Base-by-base conservation (phyloP, 92 coral and sea anemone genomes). In the Zoanthus gigantus region DNA sequence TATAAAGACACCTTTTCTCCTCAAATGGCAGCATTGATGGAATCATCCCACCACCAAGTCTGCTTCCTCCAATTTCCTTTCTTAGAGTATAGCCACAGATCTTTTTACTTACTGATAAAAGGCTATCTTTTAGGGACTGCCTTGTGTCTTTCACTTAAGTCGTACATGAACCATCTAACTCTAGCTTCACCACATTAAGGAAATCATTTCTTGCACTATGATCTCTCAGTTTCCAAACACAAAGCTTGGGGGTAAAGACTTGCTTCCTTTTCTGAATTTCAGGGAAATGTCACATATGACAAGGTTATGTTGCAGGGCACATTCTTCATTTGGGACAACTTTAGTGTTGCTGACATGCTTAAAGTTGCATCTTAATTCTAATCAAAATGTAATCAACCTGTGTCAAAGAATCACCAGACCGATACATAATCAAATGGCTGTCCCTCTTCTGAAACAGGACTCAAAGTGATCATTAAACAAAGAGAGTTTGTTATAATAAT, bases 151-250 rank as follows among this genome's bases (percentile, higher is more conserved):
- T 87, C 18, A 79, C 78, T 0, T 81, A 42, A 17, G 78, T 72
- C 3, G 80, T 45, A 44, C 72, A 18, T 23, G 80, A 45, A 68
- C 30, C 87, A 83, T 77, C 54, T 31, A 86, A 44, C 87, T 68
- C 90, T 42, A 75, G 60, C 71, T 61, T 63, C 76, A 77, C 78
- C 12, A 16, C 86, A 45, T 69, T 61, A 56, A 32, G 58, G 65
- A 84, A 77, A 52, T 32, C 47, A 84, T 72, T 65, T 68, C 34
- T 74, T n/a, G 9, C 23, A 16, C 71, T 30, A 34, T 9, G 46
- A 45, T 84, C 88, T 74, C 65, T 84, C 30, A 86, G 29, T 23
- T 86, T 76, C 84, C 89, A 86, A n/a, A 86, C 46, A 23, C 23
- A 23, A 54, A 69, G 83, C 72, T 56, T 76, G 34, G 89, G 83